phyloP scores from a whole-genome alignment of 30 jellyfish, hydroid and myxozoan genomes.

The Aurelia sp. region DNA sequence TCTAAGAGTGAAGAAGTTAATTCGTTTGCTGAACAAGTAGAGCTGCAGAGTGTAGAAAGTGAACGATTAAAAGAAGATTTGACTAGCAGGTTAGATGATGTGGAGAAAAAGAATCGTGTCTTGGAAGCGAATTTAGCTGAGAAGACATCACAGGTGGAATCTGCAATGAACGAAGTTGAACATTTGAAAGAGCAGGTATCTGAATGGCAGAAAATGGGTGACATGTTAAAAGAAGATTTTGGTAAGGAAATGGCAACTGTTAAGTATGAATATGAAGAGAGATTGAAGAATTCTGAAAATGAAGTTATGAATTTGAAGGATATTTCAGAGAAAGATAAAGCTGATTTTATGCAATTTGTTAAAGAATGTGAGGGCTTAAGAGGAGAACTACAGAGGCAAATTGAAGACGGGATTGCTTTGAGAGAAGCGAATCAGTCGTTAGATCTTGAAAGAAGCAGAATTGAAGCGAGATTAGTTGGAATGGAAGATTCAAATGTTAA shows the following conservation, averaged over 20 bases:
- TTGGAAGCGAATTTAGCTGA: not conserved
- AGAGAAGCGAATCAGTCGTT: not conserved
- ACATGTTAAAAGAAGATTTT: not conserved
- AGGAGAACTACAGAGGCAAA: constrained; percentile 2
- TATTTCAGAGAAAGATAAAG: constrained; percentile 33
- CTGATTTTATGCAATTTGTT: constrained; percentile 28
- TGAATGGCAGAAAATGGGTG: constrained; percentile 9
- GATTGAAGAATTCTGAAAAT: not conserved
- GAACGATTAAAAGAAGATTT: constrained; percentile 31
- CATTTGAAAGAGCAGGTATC: constrained; percentile 10
- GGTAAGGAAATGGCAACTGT: not conserved
- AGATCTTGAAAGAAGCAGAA: constrained; percentile 15
- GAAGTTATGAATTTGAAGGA: constrained; percentile 37
- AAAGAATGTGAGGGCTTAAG: constrained; percentile 24
- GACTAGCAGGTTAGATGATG: not conserved
- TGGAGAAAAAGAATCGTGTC: not conserved
- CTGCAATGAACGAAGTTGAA: not conserved
- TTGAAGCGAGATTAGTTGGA: not conserved
- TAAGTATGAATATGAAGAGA: constrained; percentile 26
- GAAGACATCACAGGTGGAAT: not conserved
- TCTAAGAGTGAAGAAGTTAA: constrained; percentile 10
- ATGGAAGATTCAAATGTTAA: not conserved
- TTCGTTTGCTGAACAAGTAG: not conserved
- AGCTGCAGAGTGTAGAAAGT: not conserved
- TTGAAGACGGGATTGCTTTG: constrained; percentile 3